Percentiles rank a stretch among this genome's conserved stretches.
phyloP scores from a whole-genome alignment of 2,113 vertebrate species.

The Platichthys flesus region DNA sequence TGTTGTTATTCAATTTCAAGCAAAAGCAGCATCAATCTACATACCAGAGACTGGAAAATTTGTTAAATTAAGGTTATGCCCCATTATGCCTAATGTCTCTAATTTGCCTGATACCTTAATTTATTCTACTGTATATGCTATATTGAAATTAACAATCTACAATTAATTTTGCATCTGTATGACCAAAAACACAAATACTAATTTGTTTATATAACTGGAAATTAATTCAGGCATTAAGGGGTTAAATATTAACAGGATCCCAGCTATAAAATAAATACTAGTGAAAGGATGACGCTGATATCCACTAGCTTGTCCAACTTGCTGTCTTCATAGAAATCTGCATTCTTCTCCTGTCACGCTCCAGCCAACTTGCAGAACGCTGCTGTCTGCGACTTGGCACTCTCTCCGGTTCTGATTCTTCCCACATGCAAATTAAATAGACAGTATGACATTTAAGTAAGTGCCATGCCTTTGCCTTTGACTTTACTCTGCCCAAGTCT shows the following conservation, averaged over 20 bases:
- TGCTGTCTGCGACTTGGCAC: slow-evolving; percentile 42
- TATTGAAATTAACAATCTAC: no score
- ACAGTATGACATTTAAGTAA: slow-evolving; percentile 61
- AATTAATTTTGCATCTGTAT: no score
- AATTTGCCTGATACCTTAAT: no score
- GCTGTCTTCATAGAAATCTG: background rate
- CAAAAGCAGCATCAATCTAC: no score
- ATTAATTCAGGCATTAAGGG: no score
- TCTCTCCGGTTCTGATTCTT: slow-evolving; percentile 32
- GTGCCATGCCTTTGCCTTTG: slow-evolving; percentile 48
- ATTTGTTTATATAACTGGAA: no score
- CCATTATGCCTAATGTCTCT: no score
- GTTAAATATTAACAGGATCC: background rate
- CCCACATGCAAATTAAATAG: slow-evolving; percentile 69
- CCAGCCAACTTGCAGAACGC: background rate
- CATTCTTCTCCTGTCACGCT: slow-evolving; percentile 5
- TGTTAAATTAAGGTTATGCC: no score
- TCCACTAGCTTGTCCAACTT: background rate
- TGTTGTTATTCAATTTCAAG: no score
- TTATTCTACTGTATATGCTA: no score
- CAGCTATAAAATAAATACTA: background rate
- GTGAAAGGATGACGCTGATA: background rate
- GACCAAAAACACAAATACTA: no score
- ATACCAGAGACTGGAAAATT: no score
- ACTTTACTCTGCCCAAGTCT: slow-evolving; percentile 32